Base-by-base conservation (phyloP, 2,797 vertebrate species). In the Sebastes trivittatus region DNA sequence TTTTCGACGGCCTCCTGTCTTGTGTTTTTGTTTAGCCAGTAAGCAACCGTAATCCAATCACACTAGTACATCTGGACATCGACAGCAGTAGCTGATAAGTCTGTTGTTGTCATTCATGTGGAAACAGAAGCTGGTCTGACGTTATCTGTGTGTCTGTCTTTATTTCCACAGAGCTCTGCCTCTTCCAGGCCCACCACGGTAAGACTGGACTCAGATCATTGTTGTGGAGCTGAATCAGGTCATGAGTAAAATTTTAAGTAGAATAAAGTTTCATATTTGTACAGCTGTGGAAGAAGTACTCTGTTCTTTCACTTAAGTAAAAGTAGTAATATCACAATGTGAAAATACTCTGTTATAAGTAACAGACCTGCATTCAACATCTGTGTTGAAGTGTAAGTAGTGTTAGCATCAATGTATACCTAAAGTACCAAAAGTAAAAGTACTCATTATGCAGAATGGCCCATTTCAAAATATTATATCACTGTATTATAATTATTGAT, bases 181-280 rank as follows among this genome's bases (percentile, higher is more conserved):
- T 56, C 97, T 98, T 88, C 97, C 97, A 10, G 95, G 97, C 83
- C 97, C 97, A 54, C 95, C 98, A 96, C 97, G 98, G 98, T 99
- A 98, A 98, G 42, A n/a, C 32, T 61, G 52, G 38, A 56, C 71
- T 81, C n/a, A 69, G 27, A 67, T 60, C 27, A 14, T 14, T 67
- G 55, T 13, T 8, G 25, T 59, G 56, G 23, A 23, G 23, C 56
- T 29, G 60, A 27, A 58, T 58, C 42, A 46, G 42, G 0, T 46
- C 42, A 46, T 38, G 42, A 46, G 14, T 18, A 7, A 46, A 52
- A 1, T 52, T n/a, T 52, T 0, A 52, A 52, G 46, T 52, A n/a
- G 20, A 52, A 10, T 52, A 18, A 46, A 46, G 20, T 52, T n/a
- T 52, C 1, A 52, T 5, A 8, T n/a, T 52, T 52, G 3, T 20